A percentile compares a stretch with the other conserved stretches of the same genome.
Conservation (phyloP, 2,113 vertebrate genomes). For the Corvus cornix region DNA sequence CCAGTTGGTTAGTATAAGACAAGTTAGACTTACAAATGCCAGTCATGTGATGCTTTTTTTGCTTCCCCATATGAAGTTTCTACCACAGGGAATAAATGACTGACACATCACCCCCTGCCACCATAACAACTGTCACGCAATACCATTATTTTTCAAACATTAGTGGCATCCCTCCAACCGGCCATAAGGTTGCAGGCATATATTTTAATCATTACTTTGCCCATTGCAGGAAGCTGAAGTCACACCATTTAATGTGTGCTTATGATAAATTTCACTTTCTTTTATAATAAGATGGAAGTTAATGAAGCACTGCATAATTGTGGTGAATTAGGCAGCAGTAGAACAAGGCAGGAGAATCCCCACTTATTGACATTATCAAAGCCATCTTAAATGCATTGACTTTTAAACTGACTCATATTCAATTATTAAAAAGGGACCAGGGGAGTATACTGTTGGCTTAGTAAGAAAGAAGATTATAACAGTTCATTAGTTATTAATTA, state of each 20-base stretch:
- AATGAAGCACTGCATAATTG: constrained; percentile 16
- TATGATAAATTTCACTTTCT: constrained; percentile 5
- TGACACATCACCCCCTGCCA: neutral
- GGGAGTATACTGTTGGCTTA: neutral
- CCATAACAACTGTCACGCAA: neutral
- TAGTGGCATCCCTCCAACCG: neutral
- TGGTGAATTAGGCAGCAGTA: neutral
- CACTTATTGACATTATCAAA: neutral
- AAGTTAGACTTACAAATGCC: neutral
- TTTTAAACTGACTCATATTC: neutral
- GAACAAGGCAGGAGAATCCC: neutral
- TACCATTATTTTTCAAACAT: neutral
- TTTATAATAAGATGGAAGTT: constrained; percentile 2
- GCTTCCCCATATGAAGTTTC: constrained; percentile 10
- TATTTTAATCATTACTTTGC: neutral
- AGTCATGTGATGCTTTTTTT: neutral
- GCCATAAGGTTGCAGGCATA: neutral
- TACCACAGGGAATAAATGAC: neutral
- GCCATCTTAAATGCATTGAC: neutral
- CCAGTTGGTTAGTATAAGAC: neutral
- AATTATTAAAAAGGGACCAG: constrained; percentile 20
- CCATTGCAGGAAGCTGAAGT: neutral
- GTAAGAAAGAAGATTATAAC: neutral
- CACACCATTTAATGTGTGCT: neutral
- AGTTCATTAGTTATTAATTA: constrained; percentile 1